Evolutionary conservation across 2,113 vertebrate species (phyloP), one percentile per base, ranked within the genome.

Genomic region (Hippolais icterina): DNA sequence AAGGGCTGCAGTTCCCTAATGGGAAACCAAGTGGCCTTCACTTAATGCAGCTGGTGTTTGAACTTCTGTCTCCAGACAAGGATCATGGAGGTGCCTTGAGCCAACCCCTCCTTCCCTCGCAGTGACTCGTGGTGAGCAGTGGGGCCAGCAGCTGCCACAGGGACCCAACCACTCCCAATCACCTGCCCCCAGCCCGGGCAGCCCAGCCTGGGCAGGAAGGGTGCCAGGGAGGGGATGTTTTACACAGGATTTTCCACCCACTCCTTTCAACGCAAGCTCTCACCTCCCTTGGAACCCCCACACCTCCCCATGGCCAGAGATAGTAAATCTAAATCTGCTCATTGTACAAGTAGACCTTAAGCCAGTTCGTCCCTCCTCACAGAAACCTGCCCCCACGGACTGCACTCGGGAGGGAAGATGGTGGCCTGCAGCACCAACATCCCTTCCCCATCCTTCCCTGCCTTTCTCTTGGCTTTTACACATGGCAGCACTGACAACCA

Each of bases 141-240:
- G 21, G 33, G 44, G 23, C 53, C 59, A 53, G 39, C 63, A 69
- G 71, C 54, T 33, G 60, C 71, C 16, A 47, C 1, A 0, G 74
- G 57, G 87, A 82, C 49, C 13, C 4, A 3, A 12, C 29, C 21
- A 2, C 13, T 81, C 18, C 0, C 0, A 54, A 8, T 29, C 24
- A 19, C 15, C 57, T 22, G 15, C 75, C 17, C 63, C 23, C n/a
- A 56, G 27, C 17, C 21, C 0, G 0, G 14, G 3, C 2, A 63
- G n/a, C 21, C 0, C 0, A 80, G 56, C 25, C 77, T 69, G n/a
- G 1, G 2, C 31, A 83, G 41, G 65, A 83, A 79, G 14, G 20
- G 39, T 33, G 18, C 3, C 5, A 3, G 18, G 13, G 41, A 83
- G n/a, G 25, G 54, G n/a, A 46, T 3, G 0, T 31, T 69, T 66